A percentile compares a stretch with the other conserved stretches of the same genome.
These are phyloP conservation scores for Drosophila tsacasi DNA, from an alignment of 1,140 invertebrate species.

Conservation along the genomic window DNA sequence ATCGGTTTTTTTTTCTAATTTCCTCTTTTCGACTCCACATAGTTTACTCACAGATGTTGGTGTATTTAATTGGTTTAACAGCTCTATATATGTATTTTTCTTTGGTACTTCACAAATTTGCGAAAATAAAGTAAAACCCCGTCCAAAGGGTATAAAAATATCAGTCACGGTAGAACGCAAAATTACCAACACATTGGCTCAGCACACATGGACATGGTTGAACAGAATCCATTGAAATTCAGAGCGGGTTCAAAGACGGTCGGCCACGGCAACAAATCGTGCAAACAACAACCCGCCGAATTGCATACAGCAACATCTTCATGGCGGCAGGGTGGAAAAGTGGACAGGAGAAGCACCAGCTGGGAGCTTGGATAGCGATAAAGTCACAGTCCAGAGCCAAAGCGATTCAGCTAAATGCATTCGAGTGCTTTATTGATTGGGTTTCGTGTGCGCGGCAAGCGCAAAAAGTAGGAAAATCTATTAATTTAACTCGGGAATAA, in stretches of 20 bases:
- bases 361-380: constrained; percentile 20
- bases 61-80: not conserved
- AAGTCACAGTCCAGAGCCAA: constrained; percentile 52
- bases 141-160: constrained; percentile 59
- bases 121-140: constrained; percentile 11
- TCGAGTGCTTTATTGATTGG: constrained; percentile 78
- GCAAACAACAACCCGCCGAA: constrained; percentile 67
- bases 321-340: constrained; percentile 14
- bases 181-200: constrained; percentile 60
- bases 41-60: not conserved
- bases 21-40: not conserved
- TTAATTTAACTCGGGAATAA: constrained; percentile 50
- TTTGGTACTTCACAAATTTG: not conserved
- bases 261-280: constrained; percentile 77
- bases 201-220: constrained; percentile 42
- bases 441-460: constrained; percentile 30
- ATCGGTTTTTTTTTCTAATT: not conserved
- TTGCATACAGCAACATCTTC: constrained; percentile 53
- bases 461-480: constrained; percentile 38
- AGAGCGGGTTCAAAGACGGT: constrained; percentile 65
- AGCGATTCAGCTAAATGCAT: constrained; percentile 78
- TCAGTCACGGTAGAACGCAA: constrained; percentile 70
- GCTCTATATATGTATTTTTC: not conserved
- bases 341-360: constrained; percentile 2
- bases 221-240: constrained; percentile 71